phyloP scores from a whole-genome alignment of 2,113 vertebrate genomes.

The Mugil cephalus region DNA sequence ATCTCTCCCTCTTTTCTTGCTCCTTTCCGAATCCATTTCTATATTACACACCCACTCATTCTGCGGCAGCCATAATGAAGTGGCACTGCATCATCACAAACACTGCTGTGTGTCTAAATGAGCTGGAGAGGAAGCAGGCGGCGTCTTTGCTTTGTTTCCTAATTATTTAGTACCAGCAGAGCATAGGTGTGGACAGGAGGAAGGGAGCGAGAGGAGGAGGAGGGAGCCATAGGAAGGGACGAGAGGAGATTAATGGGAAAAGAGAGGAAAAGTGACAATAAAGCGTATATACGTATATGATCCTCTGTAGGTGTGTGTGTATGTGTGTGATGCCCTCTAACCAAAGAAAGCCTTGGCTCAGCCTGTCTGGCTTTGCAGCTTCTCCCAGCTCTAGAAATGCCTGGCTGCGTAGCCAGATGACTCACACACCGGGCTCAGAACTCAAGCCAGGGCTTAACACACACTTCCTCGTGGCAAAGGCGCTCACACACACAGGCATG shows the following conservation, averaged over 20 bases:
- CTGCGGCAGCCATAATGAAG: slow-evolving; percentile 71
- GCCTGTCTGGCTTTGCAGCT: slow-evolving; percentile 66
- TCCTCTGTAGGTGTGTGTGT: not conserved
- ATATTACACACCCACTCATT: slow-evolving; percentile 64
- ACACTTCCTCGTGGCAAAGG: slow-evolving; percentile 34
- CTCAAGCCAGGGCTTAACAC: slow-evolving; percentile 62
- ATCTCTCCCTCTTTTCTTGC: slow-evolving; percentile 13
- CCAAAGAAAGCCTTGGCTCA: slow-evolving; percentile 72
- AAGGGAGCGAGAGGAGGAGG: not conserved
- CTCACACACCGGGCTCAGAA: slow-evolving; percentile 70
- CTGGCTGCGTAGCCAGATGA: slow-evolving; percentile 67
- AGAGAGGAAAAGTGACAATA: slow-evolving; percentile 45
- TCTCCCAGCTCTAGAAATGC: slow-evolving; percentile 67
- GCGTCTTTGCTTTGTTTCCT: slow-evolving; percentile 63
- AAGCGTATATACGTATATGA: slow-evolving; percentile 15
- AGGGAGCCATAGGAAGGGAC: slow-evolving; percentile 6
- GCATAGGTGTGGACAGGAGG: slow-evolving; percentile 47
- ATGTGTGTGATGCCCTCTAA: slow-evolving; percentile 52
- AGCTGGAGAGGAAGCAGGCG: slow-evolving; percentile 61
- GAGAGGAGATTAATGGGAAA: slow-evolving; percentile 12
- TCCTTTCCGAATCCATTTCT: slow-evolving; percentile 65
- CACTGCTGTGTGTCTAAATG: slow-evolving; percentile 70
- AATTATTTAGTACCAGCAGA: slow-evolving; percentile 68
- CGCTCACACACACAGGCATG: slow-evolving; percentile 14
- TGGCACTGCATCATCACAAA: slow-evolving; percentile 74